Evolutionary conservation across 2,797 vertebrate genomes (phyloP).

Genomic region (Enteromius paludinosus): DNA sequence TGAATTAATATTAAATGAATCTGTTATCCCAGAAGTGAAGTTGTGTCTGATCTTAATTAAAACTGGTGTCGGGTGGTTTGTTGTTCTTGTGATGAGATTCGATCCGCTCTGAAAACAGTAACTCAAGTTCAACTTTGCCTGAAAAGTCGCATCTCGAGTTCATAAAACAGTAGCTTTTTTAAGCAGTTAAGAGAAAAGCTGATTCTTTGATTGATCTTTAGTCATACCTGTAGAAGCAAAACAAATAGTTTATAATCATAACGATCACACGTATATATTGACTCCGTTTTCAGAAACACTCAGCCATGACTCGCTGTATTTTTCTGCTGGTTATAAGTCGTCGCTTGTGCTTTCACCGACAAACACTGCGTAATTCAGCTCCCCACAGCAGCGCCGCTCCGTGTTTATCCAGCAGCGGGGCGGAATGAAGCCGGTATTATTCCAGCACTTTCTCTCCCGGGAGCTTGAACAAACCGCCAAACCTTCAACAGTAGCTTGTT

Average conservation of each 20-base stretch:
- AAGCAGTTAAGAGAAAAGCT: not conserved
- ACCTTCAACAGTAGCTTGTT: conserved; percentile 75
- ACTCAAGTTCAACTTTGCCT: not conserved
- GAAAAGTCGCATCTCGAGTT: not conserved
- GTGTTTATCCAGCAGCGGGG: conserved; percentile 74
- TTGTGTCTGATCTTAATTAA: conserved; percentile 24
- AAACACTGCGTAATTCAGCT: conserved; percentile 68
- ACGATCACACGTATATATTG: not conserved
- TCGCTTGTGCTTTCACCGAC: conserved; percentile 59
- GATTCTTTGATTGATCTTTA: not conserved
- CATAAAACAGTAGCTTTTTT: not conserved
- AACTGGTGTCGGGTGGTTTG: not conserved
- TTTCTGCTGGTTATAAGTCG: conserved; percentile 44
- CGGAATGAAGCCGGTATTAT: conserved; percentile 74
- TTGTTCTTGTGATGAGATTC: not conserved
- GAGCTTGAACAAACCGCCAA: conserved; percentile 76
- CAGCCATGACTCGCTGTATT: not conserved
- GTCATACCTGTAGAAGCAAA: not conserved
- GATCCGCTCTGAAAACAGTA: not conserved
- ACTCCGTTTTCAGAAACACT: not conserved
- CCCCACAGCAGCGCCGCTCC: conserved; percentile 65
- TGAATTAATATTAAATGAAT: not conserved
- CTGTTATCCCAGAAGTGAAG: not conserved
- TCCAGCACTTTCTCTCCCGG: conserved; percentile 72
- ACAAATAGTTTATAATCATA: not conserved